These are phyloP conservation scores for Neotoxoptera formosana DNA, from an alignment of 1,140 invertebrate genomes.

Conservation along the genomic window DNA sequence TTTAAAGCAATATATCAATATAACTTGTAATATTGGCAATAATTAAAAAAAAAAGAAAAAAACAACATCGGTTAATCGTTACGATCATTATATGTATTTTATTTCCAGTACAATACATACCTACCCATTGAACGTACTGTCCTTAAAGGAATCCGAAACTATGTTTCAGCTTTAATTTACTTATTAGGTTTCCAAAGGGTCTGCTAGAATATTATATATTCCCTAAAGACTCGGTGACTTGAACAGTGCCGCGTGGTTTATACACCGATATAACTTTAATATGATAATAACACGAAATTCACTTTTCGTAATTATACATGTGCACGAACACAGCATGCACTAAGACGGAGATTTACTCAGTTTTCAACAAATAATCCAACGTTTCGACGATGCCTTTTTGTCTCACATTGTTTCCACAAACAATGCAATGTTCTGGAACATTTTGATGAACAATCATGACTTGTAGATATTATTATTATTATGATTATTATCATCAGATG, in stretches of 20 bases:
- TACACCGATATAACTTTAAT: background rate
- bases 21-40: background rate
- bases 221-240: background rate
- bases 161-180: background rate
- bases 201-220: too few species aligned
- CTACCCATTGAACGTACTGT: too few species aligned
- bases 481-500: background rate
- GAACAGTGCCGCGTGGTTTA: background rate
- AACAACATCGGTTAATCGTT: background rate
- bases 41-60: background rate
- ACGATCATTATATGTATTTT: background rate
- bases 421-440: background rate
- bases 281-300: background rate
- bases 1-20: background rate
- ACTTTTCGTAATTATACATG: slow-evolving; percentile 2
- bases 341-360: background rate
- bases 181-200: background rate
- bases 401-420: background rate
- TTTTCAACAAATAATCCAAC: slow-evolving; percentile 1
- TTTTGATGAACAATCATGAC: background rate
- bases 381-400: background rate
- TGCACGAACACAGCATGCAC: background rate
- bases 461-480: too few species aligned
- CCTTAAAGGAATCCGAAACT: background rate
- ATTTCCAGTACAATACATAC: background rate